Evolutionary conservation across 2,797 vertebrate species (phyloP).

Genomic region (Chiloscyllium punctatum): DNA sequence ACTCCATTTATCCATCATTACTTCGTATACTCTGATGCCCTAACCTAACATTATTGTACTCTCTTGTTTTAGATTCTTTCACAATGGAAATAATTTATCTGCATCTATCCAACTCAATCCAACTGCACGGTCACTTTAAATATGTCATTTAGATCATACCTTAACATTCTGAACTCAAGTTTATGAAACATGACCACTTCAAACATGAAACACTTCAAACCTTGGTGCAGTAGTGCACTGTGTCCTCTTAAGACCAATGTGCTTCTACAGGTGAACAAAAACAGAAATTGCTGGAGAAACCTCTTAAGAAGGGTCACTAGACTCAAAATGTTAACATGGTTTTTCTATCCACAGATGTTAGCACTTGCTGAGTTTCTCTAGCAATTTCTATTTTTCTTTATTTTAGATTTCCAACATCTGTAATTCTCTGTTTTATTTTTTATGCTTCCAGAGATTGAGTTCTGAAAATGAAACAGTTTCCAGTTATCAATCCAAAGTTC

Average conservation of each 20-base stretch:
- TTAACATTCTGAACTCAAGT: neutral
- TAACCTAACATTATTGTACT: neutral
- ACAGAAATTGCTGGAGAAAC: no score
- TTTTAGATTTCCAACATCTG: no score
- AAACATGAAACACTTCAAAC: neutral
- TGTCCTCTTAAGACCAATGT: neutral
- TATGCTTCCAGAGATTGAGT: neutral
- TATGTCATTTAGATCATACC: neutral
- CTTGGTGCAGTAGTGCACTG: neutral
- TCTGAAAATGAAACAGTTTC: neutral
- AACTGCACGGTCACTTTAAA: neutral
- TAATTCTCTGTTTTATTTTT: no score
- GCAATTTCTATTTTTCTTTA: no score
- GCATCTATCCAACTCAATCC: neutral
- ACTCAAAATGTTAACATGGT: no score
- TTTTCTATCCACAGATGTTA: no score
- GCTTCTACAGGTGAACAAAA: no score
- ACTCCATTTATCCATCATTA: neutral
- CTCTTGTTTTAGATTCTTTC: neutral
- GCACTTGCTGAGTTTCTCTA: no score
- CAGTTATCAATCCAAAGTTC: neutral
- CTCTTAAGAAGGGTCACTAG: no score
- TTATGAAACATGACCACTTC: neutral
- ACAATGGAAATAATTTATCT: neutral
- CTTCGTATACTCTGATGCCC: no score